Conservation (phyloP, 92 coral and sea anemone genomes). For the Siderastrea radians region DNA sequence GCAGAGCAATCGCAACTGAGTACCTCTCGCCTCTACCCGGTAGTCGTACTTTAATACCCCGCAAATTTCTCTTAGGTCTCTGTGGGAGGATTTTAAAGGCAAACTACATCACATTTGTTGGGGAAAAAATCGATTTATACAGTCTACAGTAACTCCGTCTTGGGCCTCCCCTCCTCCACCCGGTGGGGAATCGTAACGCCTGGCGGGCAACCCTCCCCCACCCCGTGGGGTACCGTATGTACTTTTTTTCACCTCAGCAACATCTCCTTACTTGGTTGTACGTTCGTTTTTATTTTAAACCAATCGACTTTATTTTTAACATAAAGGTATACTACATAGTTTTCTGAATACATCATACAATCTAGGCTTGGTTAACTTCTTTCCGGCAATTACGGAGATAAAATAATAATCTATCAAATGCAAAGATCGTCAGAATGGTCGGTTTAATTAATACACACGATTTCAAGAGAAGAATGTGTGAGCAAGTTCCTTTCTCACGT, state of each 20-base stretch:
- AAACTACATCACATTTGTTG: too few species aligned
- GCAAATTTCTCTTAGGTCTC: too few species aligned
- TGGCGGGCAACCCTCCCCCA: neutral
- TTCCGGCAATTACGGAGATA: neutral
- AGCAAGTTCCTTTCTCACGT: neutral
- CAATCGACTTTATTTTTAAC: neutral
- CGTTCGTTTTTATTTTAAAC: slow-evolving; percentile 14
- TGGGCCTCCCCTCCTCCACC: too few species aligned
- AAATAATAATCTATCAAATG: neutral
- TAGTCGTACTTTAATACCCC: too few species aligned
- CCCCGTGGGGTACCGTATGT: too few species aligned
- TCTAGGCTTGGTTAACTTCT: neutral
- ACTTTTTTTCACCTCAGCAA: too few species aligned
- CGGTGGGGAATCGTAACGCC: too few species aligned
- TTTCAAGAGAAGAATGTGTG: neutral
- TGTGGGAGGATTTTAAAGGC: too few species aligned
- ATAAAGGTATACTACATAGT: neutral
- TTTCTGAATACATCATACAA: neutral
- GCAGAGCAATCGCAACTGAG: too few species aligned
- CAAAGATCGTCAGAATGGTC: neutral
- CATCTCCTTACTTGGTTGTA: neutral
- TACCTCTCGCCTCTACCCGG: too few species aligned
- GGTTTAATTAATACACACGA: neutral
- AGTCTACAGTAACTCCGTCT: too few species aligned
- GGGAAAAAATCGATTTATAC: too few species aligned